These are phyloP conservation scores for Antennarius maculatus DNA, from an alignment of 2,797 vertebrate species.

Conservation along the genomic window DNA sequence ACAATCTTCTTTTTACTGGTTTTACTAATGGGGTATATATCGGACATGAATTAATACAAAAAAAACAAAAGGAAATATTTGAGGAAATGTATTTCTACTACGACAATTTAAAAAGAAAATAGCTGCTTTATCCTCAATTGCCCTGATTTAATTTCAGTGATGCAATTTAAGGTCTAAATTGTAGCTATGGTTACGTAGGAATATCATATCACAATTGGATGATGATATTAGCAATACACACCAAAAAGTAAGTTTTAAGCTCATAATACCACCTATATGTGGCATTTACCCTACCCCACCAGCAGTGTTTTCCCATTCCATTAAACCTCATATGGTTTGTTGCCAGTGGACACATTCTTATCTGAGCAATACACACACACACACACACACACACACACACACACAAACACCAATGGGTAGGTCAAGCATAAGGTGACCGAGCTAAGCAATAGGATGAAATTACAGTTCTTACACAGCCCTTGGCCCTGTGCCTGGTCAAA, in stretches of 20 bases:
- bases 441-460: slow-evolving; percentile 72
- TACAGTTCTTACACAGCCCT: slow-evolving; percentile 60
- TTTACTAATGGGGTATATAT: not conserved
- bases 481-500: slow-evolving; percentile 72
- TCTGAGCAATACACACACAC: slow-evolving; percentile 17
- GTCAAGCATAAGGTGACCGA: slow-evolving; percentile 73
- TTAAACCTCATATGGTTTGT: slow-evolving; percentile 29
- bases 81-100: too few relatives aligned
- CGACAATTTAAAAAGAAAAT: too few relatives aligned
- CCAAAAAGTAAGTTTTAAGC: slow-evolving; percentile 4
- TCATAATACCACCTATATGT: slow-evolving; percentile 20
- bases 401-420: slow-evolving; percentile 42
- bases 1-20: not conserved
- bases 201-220: not conserved
- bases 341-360: slow-evolving; percentile 33
- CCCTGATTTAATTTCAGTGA: not conserved
- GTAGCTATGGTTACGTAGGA: not conserved
- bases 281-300: slow-evolving; percentile 20
- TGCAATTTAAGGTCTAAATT: not conserved
- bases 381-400: slow-evolving; percentile 23
- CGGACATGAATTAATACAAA: not conserved
- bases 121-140: not conserved
- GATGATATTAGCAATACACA: slow-evolving; percentile 1
- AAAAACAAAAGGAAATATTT: too few relatives aligned
- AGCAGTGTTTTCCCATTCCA: slow-evolving; percentile 38